Percentiles rank a stretch among this genome's conserved stretches.
Evolutionary conservation across 2,113 vertebrate genomes (phyloP).

Genomic region (Callospermophilus lateralis): DNA sequence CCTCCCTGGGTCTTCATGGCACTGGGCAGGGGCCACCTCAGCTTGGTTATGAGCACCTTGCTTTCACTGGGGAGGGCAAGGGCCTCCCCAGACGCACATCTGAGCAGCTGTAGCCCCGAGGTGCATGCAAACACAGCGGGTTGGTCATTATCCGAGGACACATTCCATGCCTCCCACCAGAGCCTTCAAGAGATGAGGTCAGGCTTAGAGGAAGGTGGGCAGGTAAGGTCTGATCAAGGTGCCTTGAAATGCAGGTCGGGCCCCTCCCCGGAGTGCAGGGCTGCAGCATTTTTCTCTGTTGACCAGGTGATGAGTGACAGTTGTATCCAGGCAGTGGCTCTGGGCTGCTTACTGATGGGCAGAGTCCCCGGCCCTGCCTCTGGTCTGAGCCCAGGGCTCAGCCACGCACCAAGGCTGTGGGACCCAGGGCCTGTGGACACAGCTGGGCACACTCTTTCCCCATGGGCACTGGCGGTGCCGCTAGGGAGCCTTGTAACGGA

Average conservation of each 20-base stretch:
- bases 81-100: neutral
- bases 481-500: neutral
- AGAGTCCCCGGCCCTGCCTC: neutral
- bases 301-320: neutral
- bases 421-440: too few species aligned
- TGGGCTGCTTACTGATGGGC: neutral
- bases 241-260: neutral
- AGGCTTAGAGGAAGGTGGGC: neutral
- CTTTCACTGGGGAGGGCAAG: neutral
- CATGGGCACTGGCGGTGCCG: neutral
- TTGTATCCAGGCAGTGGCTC: neutral
- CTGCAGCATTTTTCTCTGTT: neutral
- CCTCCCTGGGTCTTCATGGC: too few species aligned
- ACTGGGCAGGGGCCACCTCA: fast-evolving
- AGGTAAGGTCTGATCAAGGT: neutral
- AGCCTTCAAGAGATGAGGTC: neutral
- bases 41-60: neutral
- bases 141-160: neutral
- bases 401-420: too few species aligned
- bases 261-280: neutral
- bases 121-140: fast-evolving
- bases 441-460: neutral
- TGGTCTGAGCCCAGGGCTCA: fast-evolving
- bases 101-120: neutral
- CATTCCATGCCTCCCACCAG: neutral